Evolutionary conservation across 2,113 vertebrate genomes (phyloP).

Genomic region (Chauna torquata): DNA sequence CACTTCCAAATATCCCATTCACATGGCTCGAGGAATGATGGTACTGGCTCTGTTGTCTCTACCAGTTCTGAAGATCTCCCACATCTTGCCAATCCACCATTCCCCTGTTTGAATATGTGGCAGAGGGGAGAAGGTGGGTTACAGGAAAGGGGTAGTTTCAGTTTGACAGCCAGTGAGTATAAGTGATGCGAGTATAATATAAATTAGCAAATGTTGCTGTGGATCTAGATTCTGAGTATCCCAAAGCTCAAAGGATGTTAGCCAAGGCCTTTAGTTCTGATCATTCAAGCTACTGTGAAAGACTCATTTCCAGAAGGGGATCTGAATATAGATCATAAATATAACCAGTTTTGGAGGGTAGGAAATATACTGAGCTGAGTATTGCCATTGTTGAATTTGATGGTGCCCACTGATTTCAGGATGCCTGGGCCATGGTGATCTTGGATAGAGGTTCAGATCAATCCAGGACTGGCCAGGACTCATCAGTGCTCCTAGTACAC

Average conservation of each 20-base stretch:
- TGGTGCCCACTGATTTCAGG: background rate
- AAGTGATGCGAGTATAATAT: background rate
- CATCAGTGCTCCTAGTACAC: background rate
- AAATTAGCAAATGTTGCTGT: background rate
- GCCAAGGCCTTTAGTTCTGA: background rate
- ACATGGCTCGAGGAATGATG: background rate
- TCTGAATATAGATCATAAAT: background rate
- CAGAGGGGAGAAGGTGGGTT: background rate
- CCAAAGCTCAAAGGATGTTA: background rate
- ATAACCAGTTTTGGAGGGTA: background rate
- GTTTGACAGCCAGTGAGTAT: background rate
- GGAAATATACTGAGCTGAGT: background rate
- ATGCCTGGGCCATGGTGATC: background rate
- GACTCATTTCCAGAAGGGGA: background rate
- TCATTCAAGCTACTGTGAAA: background rate
- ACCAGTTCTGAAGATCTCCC: background rate
- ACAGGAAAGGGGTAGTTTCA: background rate
- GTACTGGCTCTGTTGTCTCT: background rate
- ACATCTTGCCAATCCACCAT: background rate
- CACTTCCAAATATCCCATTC: background rate
- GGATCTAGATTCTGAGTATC: background rate
- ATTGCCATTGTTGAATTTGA: background rate
- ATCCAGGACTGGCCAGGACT: background rate
- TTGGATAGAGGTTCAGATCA: background rate
- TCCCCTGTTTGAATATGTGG: background rate